Evolutionary conservation across 2,888 invertebrate species (phyloP), one percentile per base, ranked within the genome.

Genomic region (Drosophila picticornis): DNA sequence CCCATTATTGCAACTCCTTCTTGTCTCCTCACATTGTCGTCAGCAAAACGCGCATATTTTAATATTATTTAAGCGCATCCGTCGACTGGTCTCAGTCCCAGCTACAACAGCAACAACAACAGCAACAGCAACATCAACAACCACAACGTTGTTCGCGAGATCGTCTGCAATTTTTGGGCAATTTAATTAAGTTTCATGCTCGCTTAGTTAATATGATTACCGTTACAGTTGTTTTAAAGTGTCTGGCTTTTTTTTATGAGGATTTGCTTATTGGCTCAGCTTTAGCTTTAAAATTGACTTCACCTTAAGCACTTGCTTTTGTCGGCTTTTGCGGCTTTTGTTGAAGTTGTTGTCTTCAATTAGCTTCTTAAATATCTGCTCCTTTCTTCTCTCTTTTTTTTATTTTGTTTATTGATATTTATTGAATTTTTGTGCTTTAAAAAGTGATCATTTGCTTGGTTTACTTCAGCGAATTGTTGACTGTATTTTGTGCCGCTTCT

Each of bases 181-280:
- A 78, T 82, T 85, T 80, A 89, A 87, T 85, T 87, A 87, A 87
- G 57, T 68, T 87, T 75, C 61, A 65, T 60, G 38, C 60, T 71
- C 71, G 48, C 70, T 81, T 76, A 71, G 75, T 86, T 88, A 78
- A 83, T 84, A 69, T 72, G 72, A 84, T 87, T 87, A 89, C 89
- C 77, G 89, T 89, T 84, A 89, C 67, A 56, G 64, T 31, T 55
- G 65, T 29, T 51, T 7, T 27, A 19, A 22, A 34, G 48, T 29
- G 57, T 57, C 40, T 57, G 57, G 10, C 43, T 38, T 53, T 53
- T 55, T 48, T 75, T 48, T 38, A 46, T 56, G 48, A 13, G 16
- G 68, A 53, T 59, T 68, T 68, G 62, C 67, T 58, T 72, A 72
- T 72, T 66, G 48, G 64, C 72, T 55, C 48, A 60, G 25, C 59